Evolutionary conservation across 2,113 vertebrate species (phyloP), one percentile per base, ranked within the genome.

Genomic region (Campylomormyrus numenius): DNA sequence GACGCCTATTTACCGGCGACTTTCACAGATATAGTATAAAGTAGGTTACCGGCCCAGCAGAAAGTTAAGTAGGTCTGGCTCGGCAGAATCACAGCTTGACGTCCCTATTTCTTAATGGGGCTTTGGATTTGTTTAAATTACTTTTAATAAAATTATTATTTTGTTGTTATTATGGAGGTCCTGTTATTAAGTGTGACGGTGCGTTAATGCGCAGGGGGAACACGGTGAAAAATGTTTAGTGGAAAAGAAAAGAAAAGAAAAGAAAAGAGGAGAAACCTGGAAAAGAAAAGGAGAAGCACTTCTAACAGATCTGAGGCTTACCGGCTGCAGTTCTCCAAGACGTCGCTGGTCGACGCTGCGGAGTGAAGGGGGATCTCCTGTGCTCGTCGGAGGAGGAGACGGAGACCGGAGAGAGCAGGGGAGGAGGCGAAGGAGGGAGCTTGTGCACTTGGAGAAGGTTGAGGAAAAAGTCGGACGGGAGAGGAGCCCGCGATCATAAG

Each of bases 261-360:
- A 85, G 2, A n/a, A 17, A 48, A 13, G 49, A 46, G 2, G 35
- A 58, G 19, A 50, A 88, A 45, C 56, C 53, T 7, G 21, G 3
- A 88, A 88, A 49, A 31, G 49, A 15, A 8, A 53, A 19, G 1
- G 15, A 8, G 85, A 53, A 85, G 9, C 42, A 15, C 45, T n/a
- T 27, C 21, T 8, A 50, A 15, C 19, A 86, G 10, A 19, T 50
- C 45, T n/a, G n/a, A 86, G 84, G 5, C 48, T 27, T 24, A 5
- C 17, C 5, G 35, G 87, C 15, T 46, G 80, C 77, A 80, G 48
- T 46, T 84, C 90, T 91, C 83, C 85, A 90, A 92, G 88, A 93
- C 89, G 90, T 94, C 96, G 93, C 95, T 95, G 95, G 95, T 94
- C 94, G 96, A 95, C 95, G 95, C 95, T 95, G 95, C 56, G 92